A percentile compares a stretch with the other conserved stretches of the same genome.
phyloP scores from a whole-genome alignment of 92 coral and sea anemone genomes.

The Porites divaricata region DNA sequence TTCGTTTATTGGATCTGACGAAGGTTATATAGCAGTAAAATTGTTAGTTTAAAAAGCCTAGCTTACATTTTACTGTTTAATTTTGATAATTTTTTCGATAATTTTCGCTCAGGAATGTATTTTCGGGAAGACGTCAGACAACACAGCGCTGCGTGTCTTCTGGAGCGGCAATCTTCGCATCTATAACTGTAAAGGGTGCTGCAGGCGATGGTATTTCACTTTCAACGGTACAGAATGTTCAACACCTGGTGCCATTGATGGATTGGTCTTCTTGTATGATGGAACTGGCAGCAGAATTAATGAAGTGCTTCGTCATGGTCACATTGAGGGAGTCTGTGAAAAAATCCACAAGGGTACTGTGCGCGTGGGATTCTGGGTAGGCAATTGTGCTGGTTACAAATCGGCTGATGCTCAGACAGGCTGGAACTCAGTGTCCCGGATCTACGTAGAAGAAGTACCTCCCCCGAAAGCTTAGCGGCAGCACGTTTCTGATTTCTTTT shows the following conservation, averaged over 20 bases:
- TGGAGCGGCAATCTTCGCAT: slow-evolving; percentile 31
- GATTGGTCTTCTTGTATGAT: background rate
- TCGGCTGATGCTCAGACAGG: slow-evolving; percentile 2
- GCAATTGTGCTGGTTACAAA: slow-evolving; percentile 1
- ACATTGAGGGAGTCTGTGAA: slow-evolving; percentile 27
- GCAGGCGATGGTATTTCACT: slow-evolving; percentile 55
- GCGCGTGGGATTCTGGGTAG: slow-evolving; percentile 42
- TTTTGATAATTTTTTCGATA: background rate
- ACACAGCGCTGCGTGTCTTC: slow-evolving; percentile 19
- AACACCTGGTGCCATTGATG: slow-evolving; percentile 36
- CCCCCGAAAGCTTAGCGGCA: background rate
- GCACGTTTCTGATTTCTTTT: background rate
- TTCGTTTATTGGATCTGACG: no score
- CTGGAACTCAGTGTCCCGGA: slow-evolving; percentile 27
- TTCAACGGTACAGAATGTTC: slow-evolving; percentile 37
- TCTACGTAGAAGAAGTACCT: slow-evolving; percentile 24
- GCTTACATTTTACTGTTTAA: no score
- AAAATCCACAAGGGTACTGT: slow-evolving; percentile 24
- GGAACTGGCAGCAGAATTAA: background rate
- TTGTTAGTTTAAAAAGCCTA: no score
- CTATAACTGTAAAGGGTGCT: slow-evolving; percentile 34
- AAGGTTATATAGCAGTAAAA: no score
- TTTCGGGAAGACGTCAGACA: background rate
- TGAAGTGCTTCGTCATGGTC: background rate
- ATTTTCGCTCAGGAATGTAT: slow-evolving; percentile 9